Base-by-base conservation (phyloP, 2,797 vertebrate genomes). In the Simalia tracyae region DNA sequence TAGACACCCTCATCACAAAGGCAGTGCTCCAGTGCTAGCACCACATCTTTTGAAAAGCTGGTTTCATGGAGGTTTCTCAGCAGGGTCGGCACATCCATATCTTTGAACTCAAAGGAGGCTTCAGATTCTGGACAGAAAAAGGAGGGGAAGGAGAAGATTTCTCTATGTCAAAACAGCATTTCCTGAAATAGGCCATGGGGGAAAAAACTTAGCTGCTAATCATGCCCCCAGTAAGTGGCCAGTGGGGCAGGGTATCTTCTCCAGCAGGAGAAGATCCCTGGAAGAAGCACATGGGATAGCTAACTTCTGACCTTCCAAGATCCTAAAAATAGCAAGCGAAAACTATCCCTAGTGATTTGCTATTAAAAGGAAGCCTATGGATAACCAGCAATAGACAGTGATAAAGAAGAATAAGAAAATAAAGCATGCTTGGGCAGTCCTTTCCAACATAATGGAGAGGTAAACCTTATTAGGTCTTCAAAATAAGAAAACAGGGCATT, bases 1-100 rank as follows among this genome's bases (percentile, higher is more conserved):
- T 96, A 94, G 0, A 97, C 90, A 0, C 94, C 84, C 26, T 98
- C 96, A 0, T 96, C 94, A 50, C 98, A 98, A 50, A 99, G 97
- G 93, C 98, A 97, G 46, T 97, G 98, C 94, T 99, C 99, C 97
- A 99, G 96, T 31, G 98, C 98, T 97, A 98, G 97, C 88, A 99
- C 97, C 92, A 99, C 97, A 26, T 99, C 98, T 93, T 98, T 98
- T 6, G 97, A 98, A 15, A 97, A 96, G 0, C 94, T 94, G 57
- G 95, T 94, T 10, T 98, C 98, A 91, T 98, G 98, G 92, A 98
- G 97, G 89, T 97, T 96, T 36, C 97, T 97, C 28, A 98, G 95
- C 89, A 99, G 94, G 96, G 97, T 97, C 95, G 95, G 97, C 85
- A 95, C 0, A 0, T 91, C 90, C 90, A 90, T 36, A 9, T 54